These are phyloP conservation scores for Cybosia mesomella DNA, from an alignment of 2,888 invertebrate genomes.

Conservation along the genomic window DNA sequence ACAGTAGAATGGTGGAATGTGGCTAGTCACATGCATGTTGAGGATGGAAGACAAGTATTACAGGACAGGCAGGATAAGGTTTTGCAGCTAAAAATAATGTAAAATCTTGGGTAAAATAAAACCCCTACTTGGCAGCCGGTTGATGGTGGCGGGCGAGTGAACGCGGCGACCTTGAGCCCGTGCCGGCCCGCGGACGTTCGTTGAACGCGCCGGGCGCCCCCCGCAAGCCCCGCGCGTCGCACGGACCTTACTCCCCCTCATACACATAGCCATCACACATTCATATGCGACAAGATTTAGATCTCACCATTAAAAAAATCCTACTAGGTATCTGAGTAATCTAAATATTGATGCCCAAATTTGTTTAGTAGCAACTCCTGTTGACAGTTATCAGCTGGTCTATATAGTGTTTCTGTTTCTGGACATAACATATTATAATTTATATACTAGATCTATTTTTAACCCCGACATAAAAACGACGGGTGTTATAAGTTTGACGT, in stretches of 20 bases:
- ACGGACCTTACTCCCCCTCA: slow-evolving; percentile 52
- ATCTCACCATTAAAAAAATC: not conserved
- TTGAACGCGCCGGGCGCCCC: slow-evolving; percentile 75
- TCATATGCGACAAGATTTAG: slow-evolving; percentile 71
- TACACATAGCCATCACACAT: slow-evolving; percentile 59
- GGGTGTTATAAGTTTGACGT: too few species aligned
- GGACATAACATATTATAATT: not conserved
- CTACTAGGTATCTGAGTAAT: not conserved
- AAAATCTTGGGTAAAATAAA: slow-evolving; percentile 58
- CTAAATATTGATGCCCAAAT: not conserved
- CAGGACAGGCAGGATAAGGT: slow-evolving; percentile 36
- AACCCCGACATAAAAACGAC: too few species aligned
- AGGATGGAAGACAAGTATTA: slow-evolving; percentile 40
- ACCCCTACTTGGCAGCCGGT: slow-evolving; percentile 54
- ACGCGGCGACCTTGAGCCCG: slow-evolving; percentile 84
- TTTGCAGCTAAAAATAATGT: slow-evolving; percentile 49
- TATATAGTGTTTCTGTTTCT: not conserved
- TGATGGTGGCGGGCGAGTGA: slow-evolving; percentile 68
- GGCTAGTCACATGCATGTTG: slow-evolving; percentile 24
- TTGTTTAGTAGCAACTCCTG: not conserved
- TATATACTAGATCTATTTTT: too few species aligned
- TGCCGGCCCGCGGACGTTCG: slow-evolving; percentile 85
- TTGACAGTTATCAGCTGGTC: not conserved
- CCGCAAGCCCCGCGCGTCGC: slow-evolving; percentile 42
- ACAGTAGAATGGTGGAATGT: slow-evolving; percentile 37